Conservation (phyloP, 2,888 invertebrate genomes). For the Hypselothyrea guttata region DNA sequence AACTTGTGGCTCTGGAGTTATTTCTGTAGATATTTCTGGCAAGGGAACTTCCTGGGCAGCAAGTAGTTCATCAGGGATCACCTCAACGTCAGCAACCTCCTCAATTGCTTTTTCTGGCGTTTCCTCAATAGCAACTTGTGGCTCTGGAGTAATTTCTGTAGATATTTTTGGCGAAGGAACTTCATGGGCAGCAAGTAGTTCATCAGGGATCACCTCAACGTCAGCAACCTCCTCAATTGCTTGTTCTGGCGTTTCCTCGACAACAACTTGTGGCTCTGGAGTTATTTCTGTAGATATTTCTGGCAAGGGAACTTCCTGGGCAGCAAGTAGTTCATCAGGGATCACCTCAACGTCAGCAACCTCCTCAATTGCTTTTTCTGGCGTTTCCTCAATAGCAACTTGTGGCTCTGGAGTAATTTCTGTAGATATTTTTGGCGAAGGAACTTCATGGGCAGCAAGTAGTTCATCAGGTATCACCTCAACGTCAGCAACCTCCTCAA, state of each 20-base stretch:
- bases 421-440: background rate
- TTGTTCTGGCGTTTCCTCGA: background rate
- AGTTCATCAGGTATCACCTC: background rate
- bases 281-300: no score
- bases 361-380: background rate
- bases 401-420: background rate
- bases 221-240: background rate
- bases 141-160: background rate
- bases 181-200: background rate
- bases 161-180: background rate
- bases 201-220: background rate
- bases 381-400: background rate
- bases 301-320: no score
- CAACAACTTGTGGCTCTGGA: slow-evolving; percentile 2
- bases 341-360: background rate
- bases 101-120: background rate
- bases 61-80: background rate
- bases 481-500: background rate
- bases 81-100: background rate
- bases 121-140: background rate
- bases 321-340: no score
- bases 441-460: background rate
- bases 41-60: background rate
- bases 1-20: slow-evolving; percentile 7
- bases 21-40: no score